phyloP scores from a whole-genome alignment of 2,797 vertebrate species.

The Hephaestus fuliginosus region DNA sequence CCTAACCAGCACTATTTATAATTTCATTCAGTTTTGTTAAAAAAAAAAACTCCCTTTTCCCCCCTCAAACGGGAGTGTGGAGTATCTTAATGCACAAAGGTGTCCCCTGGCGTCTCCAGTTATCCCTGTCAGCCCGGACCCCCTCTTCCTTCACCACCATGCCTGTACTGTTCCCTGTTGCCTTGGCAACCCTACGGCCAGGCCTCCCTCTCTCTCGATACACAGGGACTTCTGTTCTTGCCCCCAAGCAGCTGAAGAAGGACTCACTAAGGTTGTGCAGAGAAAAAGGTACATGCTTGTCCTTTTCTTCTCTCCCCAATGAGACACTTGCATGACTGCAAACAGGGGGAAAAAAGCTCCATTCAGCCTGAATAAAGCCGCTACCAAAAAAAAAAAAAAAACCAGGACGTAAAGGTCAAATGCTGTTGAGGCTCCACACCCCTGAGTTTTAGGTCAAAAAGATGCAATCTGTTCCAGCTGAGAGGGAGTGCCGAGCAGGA shows the following conservation, averaged over 20 bases:
- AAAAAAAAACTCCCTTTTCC: slow-evolving; percentile 26
- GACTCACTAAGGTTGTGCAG: slow-evolving; percentile 68
- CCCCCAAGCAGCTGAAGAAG: slow-evolving; percentile 76
- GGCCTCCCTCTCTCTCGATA: slow-evolving; percentile 65
- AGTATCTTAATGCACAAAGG: slow-evolving; percentile 77
- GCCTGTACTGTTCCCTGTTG: slow-evolving; percentile 81
- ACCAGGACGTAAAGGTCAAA: slow-evolving; percentile 23
- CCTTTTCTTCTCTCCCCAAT: slow-evolving; percentile 51
- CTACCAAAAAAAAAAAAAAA: slow-evolving; percentile 9
- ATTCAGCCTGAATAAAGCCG: slow-evolving; percentile 28
- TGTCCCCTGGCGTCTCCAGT: slow-evolving; percentile 77
- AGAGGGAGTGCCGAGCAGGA: not conserved
- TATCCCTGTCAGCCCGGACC: slow-evolving; percentile 74
- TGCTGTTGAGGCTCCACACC: slow-evolving; percentile 5
- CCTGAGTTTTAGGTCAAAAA: slow-evolving; percentile 9
- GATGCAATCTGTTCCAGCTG: slow-evolving; percentile 7
- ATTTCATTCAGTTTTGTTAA: slow-evolving; percentile 58
- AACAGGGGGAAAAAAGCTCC: slow-evolving; percentile 13
- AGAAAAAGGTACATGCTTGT: slow-evolving; percentile 65
- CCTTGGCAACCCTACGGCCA: slow-evolving; percentile 80
- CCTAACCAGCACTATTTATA: slow-evolving; percentile 57
- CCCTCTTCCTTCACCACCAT: slow-evolving; percentile 73
- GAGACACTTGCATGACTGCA: slow-evolving; percentile 39
- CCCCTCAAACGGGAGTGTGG: slow-evolving; percentile 51
- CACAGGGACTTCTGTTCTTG: slow-evolving; percentile 79